A percentile compares a stretch with the other conserved stretches of the same genome.
phyloP scores from a whole-genome alignment of 1,140 invertebrate genomes.

The Carcinoscorpius rotundicauda region DNA sequence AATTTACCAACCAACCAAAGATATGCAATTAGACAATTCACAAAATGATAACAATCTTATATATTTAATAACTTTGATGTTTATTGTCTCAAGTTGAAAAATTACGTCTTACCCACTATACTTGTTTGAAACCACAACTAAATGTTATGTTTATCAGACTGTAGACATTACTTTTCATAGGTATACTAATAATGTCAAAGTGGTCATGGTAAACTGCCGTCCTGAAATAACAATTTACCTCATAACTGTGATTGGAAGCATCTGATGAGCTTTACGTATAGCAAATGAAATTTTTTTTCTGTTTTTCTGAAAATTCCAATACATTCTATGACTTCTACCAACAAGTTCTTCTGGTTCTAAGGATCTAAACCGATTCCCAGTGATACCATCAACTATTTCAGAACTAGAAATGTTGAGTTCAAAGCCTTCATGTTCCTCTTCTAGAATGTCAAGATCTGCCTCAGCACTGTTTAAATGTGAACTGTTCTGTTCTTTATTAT shows the following conservation, averaged over 20 bases:
- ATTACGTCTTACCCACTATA: too few relatives aligned
- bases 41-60: too few relatives aligned
- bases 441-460: too few relatives aligned
- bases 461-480: too few relatives aligned
- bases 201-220: neutral
- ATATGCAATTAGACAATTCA: too few relatives aligned
- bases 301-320: conserved; percentile 4
- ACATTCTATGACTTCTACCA: conserved; percentile 8
- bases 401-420: too few relatives aligned
- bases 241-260: neutral
- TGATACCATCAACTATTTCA: conserved; percentile 6
- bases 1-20: too few relatives aligned
- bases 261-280: neutral
- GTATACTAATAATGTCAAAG: neutral
- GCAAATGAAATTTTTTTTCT: neutral
- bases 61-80: too few relatives aligned
- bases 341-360: conserved; percentile 7
- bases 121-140: neutral
- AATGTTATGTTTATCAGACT: neutral
- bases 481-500: too few relatives aligned
- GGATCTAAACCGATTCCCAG: conserved; percentile 5
- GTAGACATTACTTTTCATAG: neutral
- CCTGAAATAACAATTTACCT: neutral
- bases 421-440: too few relatives aligned
- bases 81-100: too few relatives aligned